Conservation (phyloP, 2,797 vertebrate species). For the Pteronotus mesoamericanus region DNA sequence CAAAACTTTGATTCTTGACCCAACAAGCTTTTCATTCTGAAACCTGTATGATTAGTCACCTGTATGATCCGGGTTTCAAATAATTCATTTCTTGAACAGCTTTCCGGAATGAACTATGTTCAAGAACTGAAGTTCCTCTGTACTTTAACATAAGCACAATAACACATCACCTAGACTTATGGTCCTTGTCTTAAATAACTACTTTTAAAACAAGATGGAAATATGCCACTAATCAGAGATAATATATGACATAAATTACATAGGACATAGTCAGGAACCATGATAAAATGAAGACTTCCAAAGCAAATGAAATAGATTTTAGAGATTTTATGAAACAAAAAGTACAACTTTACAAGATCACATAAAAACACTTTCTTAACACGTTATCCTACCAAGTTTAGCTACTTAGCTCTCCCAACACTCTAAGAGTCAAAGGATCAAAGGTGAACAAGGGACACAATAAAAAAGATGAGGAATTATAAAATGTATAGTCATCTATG, state of each 20-base stretch:
- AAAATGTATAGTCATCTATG: background rate
- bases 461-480: background rate
- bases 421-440: background rate
- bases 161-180: background rate
- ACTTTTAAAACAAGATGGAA: background rate
- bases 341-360: background rate
- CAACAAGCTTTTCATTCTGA: background rate
- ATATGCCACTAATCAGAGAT: background rate
- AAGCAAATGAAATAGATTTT: background rate
- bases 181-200: background rate
- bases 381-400: background rate
- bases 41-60: background rate
- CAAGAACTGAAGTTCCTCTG: background rate
- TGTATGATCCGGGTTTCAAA: background rate
- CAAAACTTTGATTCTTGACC: background rate
- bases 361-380: background rate
- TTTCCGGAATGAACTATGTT: background rate
- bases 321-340: background rate
- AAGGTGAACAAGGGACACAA: background rate
- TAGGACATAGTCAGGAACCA: background rate
- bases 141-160: background rate
- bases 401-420: background rate
- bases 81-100: background rate
- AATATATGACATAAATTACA: background rate
- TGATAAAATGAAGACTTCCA: background rate